These are phyloP conservation scores for Dryobotodes eremita DNA, from an alignment of 2,888 invertebrate species.

Conservation along the genomic window DNA sequence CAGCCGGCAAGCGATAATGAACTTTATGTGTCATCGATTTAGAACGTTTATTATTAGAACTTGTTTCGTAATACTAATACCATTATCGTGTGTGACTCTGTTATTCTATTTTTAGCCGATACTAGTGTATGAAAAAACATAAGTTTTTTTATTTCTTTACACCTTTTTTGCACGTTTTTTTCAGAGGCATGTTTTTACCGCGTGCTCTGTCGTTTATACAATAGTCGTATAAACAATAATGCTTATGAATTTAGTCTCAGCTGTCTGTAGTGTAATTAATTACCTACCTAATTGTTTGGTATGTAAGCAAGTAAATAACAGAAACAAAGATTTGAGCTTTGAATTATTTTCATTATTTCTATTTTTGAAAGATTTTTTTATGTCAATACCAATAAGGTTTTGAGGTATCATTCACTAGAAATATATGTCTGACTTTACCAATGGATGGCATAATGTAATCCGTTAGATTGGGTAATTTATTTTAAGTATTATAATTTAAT, in stretches of 20 bases:
- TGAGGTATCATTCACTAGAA: too few relatives aligned
- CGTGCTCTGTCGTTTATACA: neutral
- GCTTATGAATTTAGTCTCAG: neutral
- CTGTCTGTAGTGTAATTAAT: neutral
- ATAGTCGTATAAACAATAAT: too few relatives aligned
- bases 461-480: neutral
- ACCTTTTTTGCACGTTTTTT: conserved; percentile 11
- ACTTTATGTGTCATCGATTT: conserved; percentile 34
- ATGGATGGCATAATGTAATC: neutral
- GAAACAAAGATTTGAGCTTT: too few relatives aligned
- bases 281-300: neutral
- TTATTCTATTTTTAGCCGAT: conserved; percentile 45
- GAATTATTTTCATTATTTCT: neutral
- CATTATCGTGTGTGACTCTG: conserved; percentile 10
- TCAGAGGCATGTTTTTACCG: neutral
- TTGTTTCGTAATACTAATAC: conserved; percentile 35
- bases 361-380: neutral
- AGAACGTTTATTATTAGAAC: conserved; percentile 54
- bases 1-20: conserved; percentile 62
- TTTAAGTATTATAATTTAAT: too few relatives aligned
- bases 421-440: too few relatives aligned
- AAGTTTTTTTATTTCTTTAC: neutral
- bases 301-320: neutral
- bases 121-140: neutral
- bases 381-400: too few relatives aligned